Evolutionary conservation across 1,140 invertebrate genomes (phyloP).

Genomic region (Pissodes strobi): DNA sequence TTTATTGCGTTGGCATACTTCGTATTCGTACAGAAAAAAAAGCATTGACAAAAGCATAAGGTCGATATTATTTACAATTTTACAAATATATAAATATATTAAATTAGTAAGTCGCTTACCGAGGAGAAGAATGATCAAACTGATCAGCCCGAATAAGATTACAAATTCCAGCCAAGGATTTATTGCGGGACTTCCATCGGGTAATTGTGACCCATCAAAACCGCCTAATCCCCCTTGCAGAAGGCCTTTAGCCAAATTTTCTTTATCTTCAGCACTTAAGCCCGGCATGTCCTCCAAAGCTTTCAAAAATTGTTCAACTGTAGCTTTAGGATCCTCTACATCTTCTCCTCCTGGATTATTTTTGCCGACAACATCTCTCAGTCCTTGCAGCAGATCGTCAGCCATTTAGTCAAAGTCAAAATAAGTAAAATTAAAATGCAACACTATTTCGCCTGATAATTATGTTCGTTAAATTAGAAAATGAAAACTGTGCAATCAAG

Average conservation of each 20-base stretch:
- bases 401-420: constrained; percentile 6
- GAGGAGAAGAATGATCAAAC: background rate
- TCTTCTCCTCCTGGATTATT: background rate
- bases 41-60: too few relatives aligned
- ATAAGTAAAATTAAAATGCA: background rate
- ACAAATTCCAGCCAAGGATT: constrained; percentile 20
- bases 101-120: constrained; percentile 3
- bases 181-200: background rate
- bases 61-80: too few relatives aligned
- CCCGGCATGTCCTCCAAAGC: constrained; percentile 8
- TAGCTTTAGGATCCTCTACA: background rate
- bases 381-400: constrained; percentile 22
- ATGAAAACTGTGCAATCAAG: too few relatives aligned
- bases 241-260: constrained; percentile 1
- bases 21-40: too few relatives aligned
- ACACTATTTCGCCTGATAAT: too few relatives aligned
- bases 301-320: constrained; percentile 9
- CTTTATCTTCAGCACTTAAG: constrained; percentile 3
- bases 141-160: constrained; percentile 1
- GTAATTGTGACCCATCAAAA: background rate
- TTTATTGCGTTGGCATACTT: too few relatives aligned
- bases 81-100: too few relatives aligned
- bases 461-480: too few relatives aligned
- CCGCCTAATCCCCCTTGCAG: background rate
- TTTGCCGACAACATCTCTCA: constrained; percentile 2